Percentiles rank a stretch among this genome's conserved stretches.
Conservation (phyloP, 2,113 vertebrate species). For the Callorhinus ursinus region DNA sequence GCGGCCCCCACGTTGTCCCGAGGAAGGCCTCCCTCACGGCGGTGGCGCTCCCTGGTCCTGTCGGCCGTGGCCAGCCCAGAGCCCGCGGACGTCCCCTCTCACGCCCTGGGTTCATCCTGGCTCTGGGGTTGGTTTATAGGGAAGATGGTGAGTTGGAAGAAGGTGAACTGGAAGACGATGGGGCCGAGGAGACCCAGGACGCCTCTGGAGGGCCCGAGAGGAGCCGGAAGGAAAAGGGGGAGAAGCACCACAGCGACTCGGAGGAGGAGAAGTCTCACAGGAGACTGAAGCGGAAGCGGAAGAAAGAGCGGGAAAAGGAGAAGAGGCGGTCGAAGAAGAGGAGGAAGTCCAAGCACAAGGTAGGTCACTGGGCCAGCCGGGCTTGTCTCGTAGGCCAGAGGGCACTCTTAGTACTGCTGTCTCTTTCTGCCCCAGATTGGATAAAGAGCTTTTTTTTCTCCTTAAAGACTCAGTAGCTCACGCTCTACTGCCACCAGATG, state of each 20-base stretch:
- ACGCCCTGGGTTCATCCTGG: neutral
- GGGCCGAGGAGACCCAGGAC: constrained; percentile 88
- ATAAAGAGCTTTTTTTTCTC: neutral
- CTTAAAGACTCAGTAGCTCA: neutral
- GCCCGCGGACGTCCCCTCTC: neutral
- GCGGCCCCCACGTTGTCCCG: no score
- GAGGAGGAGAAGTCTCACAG: constrained; percentile 93
- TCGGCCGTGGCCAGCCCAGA: neutral
- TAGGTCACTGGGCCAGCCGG: constrained; percentile 60
- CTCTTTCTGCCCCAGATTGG: neutral
- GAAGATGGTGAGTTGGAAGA: constrained; percentile 98
- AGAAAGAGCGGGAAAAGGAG: constrained; percentile 94
- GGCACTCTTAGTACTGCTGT: neutral
- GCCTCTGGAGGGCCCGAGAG: constrained; percentile 65
- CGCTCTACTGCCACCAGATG: constrained; percentile 38
- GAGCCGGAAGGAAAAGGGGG: constrained; percentile 87
- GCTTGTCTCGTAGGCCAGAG: rapidly evolving
- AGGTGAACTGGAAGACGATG: constrained; percentile 95
- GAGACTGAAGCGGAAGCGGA: constrained; percentile 93
- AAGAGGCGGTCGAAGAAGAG: constrained; percentile 92
- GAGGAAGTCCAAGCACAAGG: constrained; percentile 97
- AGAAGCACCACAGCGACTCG: constrained; percentile 90
- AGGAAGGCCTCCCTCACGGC: neutral
- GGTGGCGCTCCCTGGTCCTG: rapidly evolving
- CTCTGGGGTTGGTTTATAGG: constrained; percentile 80